phyloP scores from a whole-genome alignment of 1,140 invertebrate species.

The Coelopa frigida region DNA sequence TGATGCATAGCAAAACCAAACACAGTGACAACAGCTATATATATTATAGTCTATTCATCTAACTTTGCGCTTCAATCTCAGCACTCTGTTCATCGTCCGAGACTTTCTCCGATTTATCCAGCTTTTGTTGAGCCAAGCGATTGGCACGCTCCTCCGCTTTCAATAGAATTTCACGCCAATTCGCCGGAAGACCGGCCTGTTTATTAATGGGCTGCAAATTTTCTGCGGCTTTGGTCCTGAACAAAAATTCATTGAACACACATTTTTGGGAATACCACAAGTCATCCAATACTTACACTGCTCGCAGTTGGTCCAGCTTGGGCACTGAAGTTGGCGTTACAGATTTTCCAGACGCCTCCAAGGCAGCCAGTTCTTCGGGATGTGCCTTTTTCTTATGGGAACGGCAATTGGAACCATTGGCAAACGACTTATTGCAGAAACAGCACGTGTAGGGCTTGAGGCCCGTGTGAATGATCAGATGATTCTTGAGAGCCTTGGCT shows the following conservation, averaged over 20 bases:
- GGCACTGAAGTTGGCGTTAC: conserved; percentile 24
- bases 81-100: no score
- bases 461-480: conserved; percentile 46
- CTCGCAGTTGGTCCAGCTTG: conserved; percentile 32
- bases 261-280: background rate
- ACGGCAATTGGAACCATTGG: conserved; percentile 48
- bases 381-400: conserved; percentile 48
- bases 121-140: no score
- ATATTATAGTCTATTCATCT: no score
- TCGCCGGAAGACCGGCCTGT: conserved; percentile 1
- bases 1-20: no score
- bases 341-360: conserved; percentile 32
- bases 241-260: no score
- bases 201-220: no score
- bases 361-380: conserved; percentile 44
- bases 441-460: conserved; percentile 47
- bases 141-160: conserved; percentile 10
- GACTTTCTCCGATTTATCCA: no score
- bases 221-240: no score
- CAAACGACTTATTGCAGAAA: conserved; percentile 47
- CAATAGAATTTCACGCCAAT: conserved; percentile 4
- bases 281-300: conserved; percentile 26
- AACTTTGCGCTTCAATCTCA: no score
- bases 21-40: no score
- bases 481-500: conserved; percentile 43